Evolutionary conservation across 1,140 invertebrate genomes (phyloP).

Genomic region (Asobara japonica): DNA sequence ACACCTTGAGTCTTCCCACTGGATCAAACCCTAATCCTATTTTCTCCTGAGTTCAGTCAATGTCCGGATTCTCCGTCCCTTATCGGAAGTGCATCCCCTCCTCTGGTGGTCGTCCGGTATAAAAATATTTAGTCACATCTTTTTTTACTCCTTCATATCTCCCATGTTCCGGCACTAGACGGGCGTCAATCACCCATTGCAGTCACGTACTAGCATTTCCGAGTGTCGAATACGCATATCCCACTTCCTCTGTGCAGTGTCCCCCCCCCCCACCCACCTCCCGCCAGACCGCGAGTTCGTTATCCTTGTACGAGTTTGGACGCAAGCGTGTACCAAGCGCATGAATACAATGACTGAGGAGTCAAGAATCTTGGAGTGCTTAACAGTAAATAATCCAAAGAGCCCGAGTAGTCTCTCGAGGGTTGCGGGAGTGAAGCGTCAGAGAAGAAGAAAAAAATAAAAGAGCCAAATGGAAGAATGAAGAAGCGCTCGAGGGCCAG

Average conservation of each 20-base stretch:
- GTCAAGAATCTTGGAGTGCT: constrained; percentile 7
- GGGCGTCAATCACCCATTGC: not conserved
- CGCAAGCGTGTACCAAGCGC: not conserved
- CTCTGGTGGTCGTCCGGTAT: no score
- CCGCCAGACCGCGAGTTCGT: not conserved
- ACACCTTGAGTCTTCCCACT: no score
- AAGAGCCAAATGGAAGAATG: not conserved
- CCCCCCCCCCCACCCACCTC: not conserved
- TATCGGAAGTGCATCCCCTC: no score
- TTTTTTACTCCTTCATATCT: not conserved
- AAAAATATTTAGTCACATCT: no score
- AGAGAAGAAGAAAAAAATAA: not conserved
- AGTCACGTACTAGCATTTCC: not conserved
- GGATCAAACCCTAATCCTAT: no score
- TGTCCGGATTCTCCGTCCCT: no score
- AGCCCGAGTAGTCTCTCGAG: not conserved
- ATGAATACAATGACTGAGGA: not conserved
- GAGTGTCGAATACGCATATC: not conserved
- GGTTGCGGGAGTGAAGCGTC: constrained; percentile 3
- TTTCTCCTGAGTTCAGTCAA: no score
- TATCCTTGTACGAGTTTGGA: not conserved
- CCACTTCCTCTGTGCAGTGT: not conserved
- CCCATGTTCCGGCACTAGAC: not conserved
- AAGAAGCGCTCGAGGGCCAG: constrained; percentile 1
- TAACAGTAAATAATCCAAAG: constrained; percentile 14